Percentiles rank a stretch among this genome's conserved stretches.
phyloP scores from a whole-genome alignment of 2,888 invertebrate species.

The Nephrocerus scutellatus region DNA sequence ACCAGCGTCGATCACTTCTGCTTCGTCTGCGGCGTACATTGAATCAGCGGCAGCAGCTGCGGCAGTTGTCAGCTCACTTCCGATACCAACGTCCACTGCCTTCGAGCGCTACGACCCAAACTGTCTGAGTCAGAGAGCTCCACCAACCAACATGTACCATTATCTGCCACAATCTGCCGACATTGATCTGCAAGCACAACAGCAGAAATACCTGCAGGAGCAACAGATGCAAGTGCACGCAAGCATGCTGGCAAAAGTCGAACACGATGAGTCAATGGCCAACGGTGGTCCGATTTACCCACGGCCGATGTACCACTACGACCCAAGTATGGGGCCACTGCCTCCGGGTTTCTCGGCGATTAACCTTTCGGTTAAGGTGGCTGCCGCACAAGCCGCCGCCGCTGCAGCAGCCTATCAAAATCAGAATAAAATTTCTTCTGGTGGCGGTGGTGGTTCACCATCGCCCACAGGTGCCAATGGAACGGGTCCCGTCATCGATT shows the following conservation, averaged over 20 bases:
- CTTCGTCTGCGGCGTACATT: slow-evolving; percentile 25
- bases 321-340: slow-evolving; percentile 62
- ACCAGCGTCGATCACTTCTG: slow-evolving; percentile 29
- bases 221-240: slow-evolving; percentile 45
- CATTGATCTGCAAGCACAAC: slow-evolving; percentile 53
- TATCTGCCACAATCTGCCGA: slow-evolving; percentile 52
- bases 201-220: slow-evolving; percentile 56
- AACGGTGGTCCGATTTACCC: slow-evolving; percentile 65
- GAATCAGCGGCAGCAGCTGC: slow-evolving; percentile 28
- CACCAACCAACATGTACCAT: slow-evolving; percentile 56
- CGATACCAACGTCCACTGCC: slow-evolving; percentile 53
- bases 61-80: slow-evolving; percentile 33
- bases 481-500: slow-evolving; percentile 75
- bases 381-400: slow-evolving; percentile 45
- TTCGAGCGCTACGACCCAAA: slow-evolving; percentile 60
- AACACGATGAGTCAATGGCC: slow-evolving; percentile 56
- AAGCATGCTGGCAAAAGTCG: slow-evolving; percentile 59
- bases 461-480: slow-evolving; percentile 50
- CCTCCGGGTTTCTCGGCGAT: slow-evolving; percentile 74
- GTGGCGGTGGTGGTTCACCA: slow-evolving; percentile 52
- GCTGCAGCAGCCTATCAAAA: slow-evolving; percentile 45
- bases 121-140: slow-evolving; percentile 46
- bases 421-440: no score
- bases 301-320: slow-evolving; percentile 78
- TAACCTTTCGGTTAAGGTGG: slow-evolving; percentile 77